These are phyloP conservation scores for Leptura quadrifasciata DNA, from an alignment of 2,888 invertebrate genomes.

Conservation along the genomic window DNA sequence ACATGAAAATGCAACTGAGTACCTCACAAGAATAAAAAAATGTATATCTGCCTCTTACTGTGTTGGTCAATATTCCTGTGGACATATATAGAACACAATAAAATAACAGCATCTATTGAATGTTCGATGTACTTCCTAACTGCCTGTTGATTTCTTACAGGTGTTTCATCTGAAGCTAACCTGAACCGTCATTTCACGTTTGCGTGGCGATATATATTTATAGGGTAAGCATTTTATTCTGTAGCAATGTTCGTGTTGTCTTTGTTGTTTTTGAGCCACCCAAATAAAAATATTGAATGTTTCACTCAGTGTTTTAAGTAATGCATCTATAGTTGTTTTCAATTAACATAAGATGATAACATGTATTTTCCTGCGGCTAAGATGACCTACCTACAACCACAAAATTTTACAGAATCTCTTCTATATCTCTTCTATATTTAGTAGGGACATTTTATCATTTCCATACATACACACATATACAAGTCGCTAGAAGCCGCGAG, in stretches of 20 bases:
- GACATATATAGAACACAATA: not conserved
- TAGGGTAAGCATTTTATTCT: constrained; percentile 7
- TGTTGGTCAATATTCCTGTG: not conserved
- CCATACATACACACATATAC: too few species aligned
- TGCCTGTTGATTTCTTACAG: constrained; percentile 4
- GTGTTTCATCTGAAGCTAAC: constrained; percentile 7
- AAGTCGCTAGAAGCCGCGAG: too few species aligned
- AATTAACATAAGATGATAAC: too few species aligned
- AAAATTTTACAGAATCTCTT: too few species aligned
- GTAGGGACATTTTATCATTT: too few species aligned
- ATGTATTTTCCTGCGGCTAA: too few species aligned
- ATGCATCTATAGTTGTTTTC: not conserved
- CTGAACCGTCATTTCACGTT: constrained; percentile 1
- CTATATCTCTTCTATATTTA: too few species aligned
- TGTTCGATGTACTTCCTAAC: not conserved
- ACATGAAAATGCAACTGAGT: too few species aligned
- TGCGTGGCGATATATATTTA: not conserved
- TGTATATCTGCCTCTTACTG: too few species aligned
- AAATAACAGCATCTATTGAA: not conserved
- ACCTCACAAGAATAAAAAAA: too few species aligned
- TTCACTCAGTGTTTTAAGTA: not conserved
- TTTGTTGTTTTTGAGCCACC: constrained; percentile 1
- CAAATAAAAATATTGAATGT: not conserved
- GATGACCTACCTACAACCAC: too few species aligned
- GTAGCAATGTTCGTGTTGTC: not conserved